These are phyloP conservation scores for Psettodes erumei DNA, from an alignment of 2,113 vertebrate genomes.

Conservation along the genomic window DNA sequence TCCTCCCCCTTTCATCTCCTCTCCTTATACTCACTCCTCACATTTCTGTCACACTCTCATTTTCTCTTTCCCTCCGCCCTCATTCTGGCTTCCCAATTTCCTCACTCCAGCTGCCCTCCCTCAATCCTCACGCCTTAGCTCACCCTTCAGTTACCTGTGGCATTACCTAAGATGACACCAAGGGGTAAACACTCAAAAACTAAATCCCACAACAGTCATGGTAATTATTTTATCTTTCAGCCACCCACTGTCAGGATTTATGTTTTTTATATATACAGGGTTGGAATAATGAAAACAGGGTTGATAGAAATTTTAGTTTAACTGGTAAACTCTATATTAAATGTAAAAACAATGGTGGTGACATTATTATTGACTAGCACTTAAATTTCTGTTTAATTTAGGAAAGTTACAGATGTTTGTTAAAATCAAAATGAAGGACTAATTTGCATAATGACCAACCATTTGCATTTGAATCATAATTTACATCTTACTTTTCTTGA, in stretches of 20 bases:
- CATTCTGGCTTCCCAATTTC: constrained; percentile 48
- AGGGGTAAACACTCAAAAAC: background rate
- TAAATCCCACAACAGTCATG: background rate
- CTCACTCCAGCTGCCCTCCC: constrained; percentile 17
- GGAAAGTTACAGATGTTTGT: too few relatives aligned
- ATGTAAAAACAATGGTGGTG: background rate
- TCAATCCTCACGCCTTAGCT: constrained; percentile 17
- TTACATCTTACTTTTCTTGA: too few relatives aligned
- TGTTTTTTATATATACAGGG: background rate
- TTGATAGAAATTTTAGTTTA: background rate
- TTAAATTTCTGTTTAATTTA: too few relatives aligned
- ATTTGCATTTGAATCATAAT: too few relatives aligned
- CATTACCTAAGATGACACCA: constrained; percentile 7
- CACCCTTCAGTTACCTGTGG: constrained; percentile 15
- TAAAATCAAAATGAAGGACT: too few relatives aligned
- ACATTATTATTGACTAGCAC: too few relatives aligned
- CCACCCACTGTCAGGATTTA: background rate
- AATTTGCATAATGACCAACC: too few relatives aligned
- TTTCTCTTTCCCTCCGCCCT: constrained; percentile 29
- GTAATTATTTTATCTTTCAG: background rate
- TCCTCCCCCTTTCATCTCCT: constrained; percentile 3
- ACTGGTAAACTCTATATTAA: background rate
- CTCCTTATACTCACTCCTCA: constrained; percentile 22
- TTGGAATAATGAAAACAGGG: background rate
- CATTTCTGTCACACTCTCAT: constrained; percentile 40